These are phyloP conservation scores for Macrobrachium nipponense DNA, from an alignment of 1,140 invertebrate species.

Conservation along the genomic window DNA sequence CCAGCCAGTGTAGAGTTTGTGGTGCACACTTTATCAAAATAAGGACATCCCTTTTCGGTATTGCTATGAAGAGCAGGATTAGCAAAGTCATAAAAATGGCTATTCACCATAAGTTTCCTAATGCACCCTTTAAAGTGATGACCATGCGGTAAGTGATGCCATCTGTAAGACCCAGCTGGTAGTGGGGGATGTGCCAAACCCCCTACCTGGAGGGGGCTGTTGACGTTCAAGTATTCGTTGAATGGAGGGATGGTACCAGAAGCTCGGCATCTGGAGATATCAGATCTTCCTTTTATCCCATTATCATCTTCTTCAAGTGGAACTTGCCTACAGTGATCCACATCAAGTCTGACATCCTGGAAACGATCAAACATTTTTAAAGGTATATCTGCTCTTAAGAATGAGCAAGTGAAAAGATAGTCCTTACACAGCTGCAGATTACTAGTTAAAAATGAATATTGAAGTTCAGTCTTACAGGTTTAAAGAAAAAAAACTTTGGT, in stretches of 20 bases:
- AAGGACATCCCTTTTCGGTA: slow-evolving; percentile 85
- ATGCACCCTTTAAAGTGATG: slow-evolving; percentile 96
- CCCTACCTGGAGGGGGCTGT: slow-evolving; percentile 93
- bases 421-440: no score
- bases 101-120: slow-evolving; percentile 94
- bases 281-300: slow-evolving; percentile 83
- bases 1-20: slow-evolving; percentile 80
- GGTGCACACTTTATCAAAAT: slow-evolving; percentile 89
- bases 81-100: slow-evolving; percentile 92
- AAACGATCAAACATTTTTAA: slow-evolving; percentile 59
- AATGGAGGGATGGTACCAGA: slow-evolving; percentile 90
- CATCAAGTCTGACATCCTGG: slow-evolving; percentile 85
- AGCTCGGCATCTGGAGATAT: slow-evolving; percentile 89
- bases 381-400: no score
- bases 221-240: slow-evolving; percentile 96
- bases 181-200: slow-evolving; percentile 85
- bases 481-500: no score
- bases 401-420: no score
- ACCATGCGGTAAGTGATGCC: slow-evolving; percentile 84
- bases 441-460: no score
- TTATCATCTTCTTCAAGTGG: slow-evolving; percentile 89
- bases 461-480: no score
- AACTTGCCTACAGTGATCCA: slow-evolving; percentile 91
- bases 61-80: slow-evolving; percentile 86
- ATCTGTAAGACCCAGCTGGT: slow-evolving; percentile 86